Evolutionary conservation across 2,113 vertebrate species (phyloP).

Genomic region (Lanius collurio): DNA sequence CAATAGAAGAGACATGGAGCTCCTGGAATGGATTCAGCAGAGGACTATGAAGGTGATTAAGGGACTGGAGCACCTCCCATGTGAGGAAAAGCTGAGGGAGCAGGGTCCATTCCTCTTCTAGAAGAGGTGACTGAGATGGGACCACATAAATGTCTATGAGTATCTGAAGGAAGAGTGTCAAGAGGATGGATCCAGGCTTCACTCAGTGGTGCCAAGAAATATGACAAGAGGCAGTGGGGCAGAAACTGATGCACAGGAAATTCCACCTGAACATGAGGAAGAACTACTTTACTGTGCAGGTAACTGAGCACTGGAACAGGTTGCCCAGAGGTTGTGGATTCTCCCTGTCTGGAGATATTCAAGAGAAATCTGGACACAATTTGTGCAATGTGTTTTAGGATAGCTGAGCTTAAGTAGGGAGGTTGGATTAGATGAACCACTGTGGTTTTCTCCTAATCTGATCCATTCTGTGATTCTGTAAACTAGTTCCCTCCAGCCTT

Average conservation of each 20-base stretch:
- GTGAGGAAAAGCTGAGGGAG: neutral
- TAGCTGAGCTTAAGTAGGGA: neutral
- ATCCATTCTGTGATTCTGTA: neutral
- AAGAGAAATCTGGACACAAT: neutral
- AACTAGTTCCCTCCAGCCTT: neutral
- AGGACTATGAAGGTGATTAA: neutral
- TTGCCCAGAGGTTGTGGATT: neutral
- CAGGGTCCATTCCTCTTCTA: neutral
- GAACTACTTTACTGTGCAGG: neutral
- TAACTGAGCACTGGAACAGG: neutral
- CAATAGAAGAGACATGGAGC: neutral
- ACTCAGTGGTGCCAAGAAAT: fast-evolving
- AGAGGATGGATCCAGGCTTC: neutral
- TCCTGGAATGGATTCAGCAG: neutral
- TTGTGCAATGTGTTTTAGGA: neutral
- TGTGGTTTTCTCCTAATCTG: neutral
- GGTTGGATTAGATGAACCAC: neutral
- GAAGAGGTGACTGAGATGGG: neutral
- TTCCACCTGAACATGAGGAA: neutral
- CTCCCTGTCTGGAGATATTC: neutral
- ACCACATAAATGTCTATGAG: neutral
- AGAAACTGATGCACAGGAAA: neutral
- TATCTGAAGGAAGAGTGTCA: neutral
- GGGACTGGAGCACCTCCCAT: too few species aligned
- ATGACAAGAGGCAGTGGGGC: neutral